phyloP scores from a whole-genome alignment of 2,113 vertebrate genomes.

The Piprites chloris region DNA sequence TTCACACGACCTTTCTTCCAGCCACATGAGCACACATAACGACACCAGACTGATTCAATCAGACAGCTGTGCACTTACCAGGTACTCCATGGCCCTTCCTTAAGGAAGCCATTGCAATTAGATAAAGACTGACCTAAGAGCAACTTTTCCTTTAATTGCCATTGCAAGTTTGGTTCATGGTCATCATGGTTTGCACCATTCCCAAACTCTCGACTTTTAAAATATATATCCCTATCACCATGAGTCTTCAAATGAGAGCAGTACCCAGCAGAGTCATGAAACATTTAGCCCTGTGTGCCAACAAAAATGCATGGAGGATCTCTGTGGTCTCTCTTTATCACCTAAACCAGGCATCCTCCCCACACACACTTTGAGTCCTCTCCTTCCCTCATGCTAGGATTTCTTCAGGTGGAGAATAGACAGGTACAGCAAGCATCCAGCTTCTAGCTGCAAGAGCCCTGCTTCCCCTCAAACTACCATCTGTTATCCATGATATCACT shows the following conservation, averaged over 20 bases:
- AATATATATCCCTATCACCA: neutral
- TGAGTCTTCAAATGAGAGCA: neutral
- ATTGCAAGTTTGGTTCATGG: neutral
- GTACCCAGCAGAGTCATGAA: neutral
- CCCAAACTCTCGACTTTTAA: neutral
- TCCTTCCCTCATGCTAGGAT: neutral
- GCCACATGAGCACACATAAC: neutral
- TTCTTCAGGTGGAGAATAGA: neutral
- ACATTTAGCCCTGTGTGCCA: neutral
- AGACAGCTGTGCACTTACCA: neutral
- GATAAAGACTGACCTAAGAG: neutral
- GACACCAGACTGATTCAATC: neutral
- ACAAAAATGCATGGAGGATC: neutral
- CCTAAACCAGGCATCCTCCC: neutral
- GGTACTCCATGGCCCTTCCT: neutral
- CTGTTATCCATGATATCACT: neutral
- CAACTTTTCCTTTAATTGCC: neutral
- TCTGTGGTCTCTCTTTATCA: neutral
- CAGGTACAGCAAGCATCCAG: neutral
- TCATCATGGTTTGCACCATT: neutral
- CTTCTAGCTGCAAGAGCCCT: neutral
- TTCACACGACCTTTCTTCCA: neutral
- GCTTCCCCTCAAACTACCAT: neutral
- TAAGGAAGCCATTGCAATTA: neutral
- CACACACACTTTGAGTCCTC: neutral